These are phyloP conservation scores for Phocoena phocoena DNA, from an alignment of 2,113 vertebrate genomes.

Conservation along the genomic window DNA sequence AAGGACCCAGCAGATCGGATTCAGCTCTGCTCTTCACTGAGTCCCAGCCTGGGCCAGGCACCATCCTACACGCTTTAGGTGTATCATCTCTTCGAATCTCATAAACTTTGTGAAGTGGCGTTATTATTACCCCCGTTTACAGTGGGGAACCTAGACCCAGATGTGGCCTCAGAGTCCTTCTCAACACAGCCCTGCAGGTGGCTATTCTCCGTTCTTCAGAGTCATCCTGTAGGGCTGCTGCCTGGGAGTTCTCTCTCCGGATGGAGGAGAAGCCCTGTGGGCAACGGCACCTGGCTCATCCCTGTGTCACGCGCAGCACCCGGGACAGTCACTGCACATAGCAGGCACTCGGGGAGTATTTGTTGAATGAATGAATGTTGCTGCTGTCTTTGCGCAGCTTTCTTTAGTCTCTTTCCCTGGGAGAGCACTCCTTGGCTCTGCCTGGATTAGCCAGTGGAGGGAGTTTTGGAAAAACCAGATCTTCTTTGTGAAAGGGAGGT, in stretches of 20 bases:
- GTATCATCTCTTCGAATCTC: background rate
- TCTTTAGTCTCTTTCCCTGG: background rate
- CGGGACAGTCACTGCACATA: background rate
- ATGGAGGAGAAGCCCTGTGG: background rate
- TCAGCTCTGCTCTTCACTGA: background rate
- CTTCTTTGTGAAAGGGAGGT: background rate
- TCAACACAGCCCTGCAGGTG: background rate
- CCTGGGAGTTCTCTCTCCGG: background rate
- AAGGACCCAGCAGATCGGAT: background rate
- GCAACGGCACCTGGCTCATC: background rate
- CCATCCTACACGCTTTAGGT: background rate
- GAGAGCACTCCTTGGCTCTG: background rate
- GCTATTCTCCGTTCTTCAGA: accelerated
- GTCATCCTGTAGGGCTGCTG: background rate
- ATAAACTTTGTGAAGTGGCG: background rate
- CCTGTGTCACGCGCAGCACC: background rate
- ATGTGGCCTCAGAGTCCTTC: background rate
- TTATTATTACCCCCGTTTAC: background rate
- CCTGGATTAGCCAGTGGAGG: background rate
- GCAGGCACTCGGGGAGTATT: background rate
- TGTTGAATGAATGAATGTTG: background rate
- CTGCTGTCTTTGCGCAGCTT: background rate
- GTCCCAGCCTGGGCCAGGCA: background rate
- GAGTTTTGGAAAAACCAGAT: background rate
- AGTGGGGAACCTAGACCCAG: background rate